These are phyloP conservation scores for Saxidomus purpurata DNA, from an alignment of 1,140 invertebrate species.

Conservation along the genomic window DNA sequence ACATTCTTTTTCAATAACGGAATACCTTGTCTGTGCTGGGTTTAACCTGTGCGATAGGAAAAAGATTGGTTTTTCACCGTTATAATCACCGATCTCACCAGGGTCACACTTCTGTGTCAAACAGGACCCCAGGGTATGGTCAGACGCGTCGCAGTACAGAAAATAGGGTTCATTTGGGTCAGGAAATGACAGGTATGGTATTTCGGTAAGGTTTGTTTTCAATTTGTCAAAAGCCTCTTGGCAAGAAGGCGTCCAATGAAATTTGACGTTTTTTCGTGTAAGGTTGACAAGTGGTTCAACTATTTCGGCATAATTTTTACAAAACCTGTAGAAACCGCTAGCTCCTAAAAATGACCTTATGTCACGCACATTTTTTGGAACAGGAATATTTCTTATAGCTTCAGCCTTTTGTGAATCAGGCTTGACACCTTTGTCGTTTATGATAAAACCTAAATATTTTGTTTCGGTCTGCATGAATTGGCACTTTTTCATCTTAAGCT, in stretches of 20 bases:
- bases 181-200: constrained; percentile 49
- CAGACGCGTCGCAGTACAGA: constrained; percentile 58
- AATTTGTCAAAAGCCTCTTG: constrained; percentile 57
- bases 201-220: constrained; percentile 31
- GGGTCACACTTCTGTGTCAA: constrained; percentile 12
- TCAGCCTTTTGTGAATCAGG: constrained; percentile 26
- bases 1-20: constrained; percentile 73
- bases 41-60: constrained; percentile 74
- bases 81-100: not conserved
- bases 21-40: constrained; percentile 64
- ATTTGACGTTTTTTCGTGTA: constrained; percentile 56
- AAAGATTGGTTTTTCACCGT: constrained; percentile 70
- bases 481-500: constrained; percentile 67
- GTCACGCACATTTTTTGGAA: not conserved
- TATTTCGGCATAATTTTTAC: constrained; percentile 69
- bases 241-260: constrained; percentile 41
- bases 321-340: constrained; percentile 69
- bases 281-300: constrained; percentile 46
- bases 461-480: not conserved
- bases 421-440: not conserved
- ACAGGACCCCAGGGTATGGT: constrained; percentile 8
- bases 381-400: not conserved
- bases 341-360: constrained; percentile 67
- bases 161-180: constrained; percentile 47
- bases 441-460: constrained; percentile 17